These are phyloP conservation scores for Fragum sueziense DNA, from an alignment of 2,888 invertebrate species.

Conservation along the genomic window DNA sequence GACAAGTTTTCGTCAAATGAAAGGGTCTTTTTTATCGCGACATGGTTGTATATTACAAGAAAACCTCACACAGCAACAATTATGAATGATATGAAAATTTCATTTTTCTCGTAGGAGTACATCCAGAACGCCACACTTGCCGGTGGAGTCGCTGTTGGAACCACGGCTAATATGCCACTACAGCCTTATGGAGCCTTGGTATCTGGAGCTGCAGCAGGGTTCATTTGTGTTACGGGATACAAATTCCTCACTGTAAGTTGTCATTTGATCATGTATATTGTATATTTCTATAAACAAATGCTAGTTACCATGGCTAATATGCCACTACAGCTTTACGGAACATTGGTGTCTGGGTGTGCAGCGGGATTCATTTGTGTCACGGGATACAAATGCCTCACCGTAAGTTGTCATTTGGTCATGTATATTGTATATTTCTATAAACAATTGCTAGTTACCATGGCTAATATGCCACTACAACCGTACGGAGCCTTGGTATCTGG, in stretches of 20 bases:
- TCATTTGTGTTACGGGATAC: conserved; percentile 92
- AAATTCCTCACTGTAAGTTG: conserved; percentile 83
- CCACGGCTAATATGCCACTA: conserved; percentile 91
- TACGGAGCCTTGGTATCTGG: conserved; percentile 93
- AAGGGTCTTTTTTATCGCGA: too few relatives aligned
- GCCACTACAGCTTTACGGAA: conserved; percentile 92
- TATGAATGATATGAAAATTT: too few relatives aligned
- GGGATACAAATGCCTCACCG: conserved; percentile 87
- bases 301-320: conserved; percentile 92
- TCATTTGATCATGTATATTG: too few relatives aligned
- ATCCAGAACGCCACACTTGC: conserved; percentile 96
- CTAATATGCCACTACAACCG: conserved; percentile 90
- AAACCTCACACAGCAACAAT: too few relatives aligned
- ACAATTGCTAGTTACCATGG: conserved; percentile 93
- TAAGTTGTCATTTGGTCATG: too few relatives aligned
- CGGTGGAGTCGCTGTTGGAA: conserved; percentile 95
- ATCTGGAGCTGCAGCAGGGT: conserved; percentile 90
- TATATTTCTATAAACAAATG: too few relatives aligned
- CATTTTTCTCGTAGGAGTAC: too few relatives aligned
- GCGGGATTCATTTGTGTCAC: conserved; percentile 91
- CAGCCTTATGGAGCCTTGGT: conserved; percentile 92
- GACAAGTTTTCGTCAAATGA: too few relatives aligned
- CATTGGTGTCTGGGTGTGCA: conserved; percentile 90
- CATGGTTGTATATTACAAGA: too few relatives aligned
- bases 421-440: too few relatives aligned